Conservation (phyloP, 2,888 invertebrate species). For the Heliconius ismenius region DNA sequence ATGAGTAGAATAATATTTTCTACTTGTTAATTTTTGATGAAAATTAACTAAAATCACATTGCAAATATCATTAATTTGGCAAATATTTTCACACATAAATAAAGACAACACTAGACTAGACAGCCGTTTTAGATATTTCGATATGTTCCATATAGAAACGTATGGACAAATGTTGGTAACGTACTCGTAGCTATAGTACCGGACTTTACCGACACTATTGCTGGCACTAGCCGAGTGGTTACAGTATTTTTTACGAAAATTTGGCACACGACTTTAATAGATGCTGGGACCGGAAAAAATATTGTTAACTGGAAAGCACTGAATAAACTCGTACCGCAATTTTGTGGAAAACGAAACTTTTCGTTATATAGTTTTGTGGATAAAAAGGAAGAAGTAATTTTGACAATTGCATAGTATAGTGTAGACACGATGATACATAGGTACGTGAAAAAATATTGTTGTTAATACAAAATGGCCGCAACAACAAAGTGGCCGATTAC, state of each 20-base stretch:
- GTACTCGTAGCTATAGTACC: background rate
- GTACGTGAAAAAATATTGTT: no score
- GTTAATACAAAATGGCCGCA: no score
- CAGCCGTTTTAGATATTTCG: background rate
- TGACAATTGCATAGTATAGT: background rate
- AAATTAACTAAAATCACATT: background rate
- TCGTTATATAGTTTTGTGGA: background rate
- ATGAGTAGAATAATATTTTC: no score
- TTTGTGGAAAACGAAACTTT: background rate
- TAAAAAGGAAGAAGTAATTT: background rate
- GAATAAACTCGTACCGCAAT: constrained; percentile 3
- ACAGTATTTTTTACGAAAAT: constrained; percentile 23
- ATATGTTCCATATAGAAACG: background rate
- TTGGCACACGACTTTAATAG: constrained; percentile 24
- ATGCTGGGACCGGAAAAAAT: constrained; percentile 15
- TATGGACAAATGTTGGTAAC: background rate
- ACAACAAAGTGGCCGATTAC: no score
- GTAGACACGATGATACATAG: no score
- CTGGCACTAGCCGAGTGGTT: constrained; percentile 17
- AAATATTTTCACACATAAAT: background rate
- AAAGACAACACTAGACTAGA: background rate
- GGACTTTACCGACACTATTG: constrained; percentile 15
- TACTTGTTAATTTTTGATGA: no score
- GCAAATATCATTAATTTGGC: no score
- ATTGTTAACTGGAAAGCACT: constrained; percentile 17